These are phyloP conservation scores for Hycleus cichorii DNA, from an alignment of 1,140 invertebrate genomes.

Conservation along the genomic window DNA sequence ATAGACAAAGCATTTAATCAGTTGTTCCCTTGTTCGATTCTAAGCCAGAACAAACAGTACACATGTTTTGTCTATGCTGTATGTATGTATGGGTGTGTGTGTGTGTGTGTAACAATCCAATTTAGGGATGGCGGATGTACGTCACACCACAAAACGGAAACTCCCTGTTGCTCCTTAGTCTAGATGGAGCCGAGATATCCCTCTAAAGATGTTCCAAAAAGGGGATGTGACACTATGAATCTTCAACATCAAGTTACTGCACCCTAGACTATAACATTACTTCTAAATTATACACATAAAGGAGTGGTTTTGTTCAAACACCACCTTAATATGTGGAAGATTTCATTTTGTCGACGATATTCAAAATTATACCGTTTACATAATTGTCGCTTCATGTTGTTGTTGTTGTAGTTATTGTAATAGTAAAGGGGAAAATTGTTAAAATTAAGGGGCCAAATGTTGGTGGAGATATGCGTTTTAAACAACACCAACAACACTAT, in stretches of 20 bases:
- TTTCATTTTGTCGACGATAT: constrained; percentile 8
- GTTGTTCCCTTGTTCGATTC: constrained; percentile 1
- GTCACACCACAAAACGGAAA: constrained; percentile 7
- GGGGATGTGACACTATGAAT: constrained; percentile 3
- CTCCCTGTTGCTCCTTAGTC: constrained; percentile 7
- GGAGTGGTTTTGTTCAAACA: not conserved
- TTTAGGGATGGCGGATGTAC: constrained; percentile 4
- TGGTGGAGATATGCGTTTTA: no score
- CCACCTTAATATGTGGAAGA: constrained; percentile 7
- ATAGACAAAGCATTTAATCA: constrained; percentile 11
- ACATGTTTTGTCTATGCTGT: no score
- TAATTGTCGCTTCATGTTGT: no score
- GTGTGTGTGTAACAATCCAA: constrained; percentile 1
- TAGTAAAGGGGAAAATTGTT: not conserved
- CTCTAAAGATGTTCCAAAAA: not conserved
- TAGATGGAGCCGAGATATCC: constrained; percentile 4
- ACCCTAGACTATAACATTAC: not conserved
- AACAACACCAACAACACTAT: not conserved
- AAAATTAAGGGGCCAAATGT: no score
- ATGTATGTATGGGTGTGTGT: no score
- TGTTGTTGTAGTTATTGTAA: constrained; percentile 2
- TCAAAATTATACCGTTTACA: constrained; percentile 5
- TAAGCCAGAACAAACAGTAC: no score
- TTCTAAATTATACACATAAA: constrained; percentile 4
- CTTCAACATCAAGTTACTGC: constrained; percentile 4